Percentiles rank a stretch among this genome's conserved stretches.
Conservation (phyloP, 2,797 vertebrate genomes). For the Myripristis jacobus region DNA sequence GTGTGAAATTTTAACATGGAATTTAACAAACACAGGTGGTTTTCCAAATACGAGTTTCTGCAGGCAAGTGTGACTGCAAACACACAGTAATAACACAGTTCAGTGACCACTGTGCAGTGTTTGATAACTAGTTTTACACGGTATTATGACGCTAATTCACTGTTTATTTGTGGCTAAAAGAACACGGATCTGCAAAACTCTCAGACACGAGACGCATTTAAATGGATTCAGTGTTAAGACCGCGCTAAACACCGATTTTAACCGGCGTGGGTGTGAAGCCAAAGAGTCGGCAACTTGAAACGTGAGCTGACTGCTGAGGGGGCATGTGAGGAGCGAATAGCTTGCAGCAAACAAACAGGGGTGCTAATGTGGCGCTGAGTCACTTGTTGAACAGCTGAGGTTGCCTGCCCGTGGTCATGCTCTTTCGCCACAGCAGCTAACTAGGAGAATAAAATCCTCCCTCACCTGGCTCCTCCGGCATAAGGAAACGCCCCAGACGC, state of each 20-base stretch:
- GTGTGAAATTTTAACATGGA: too few species aligned
- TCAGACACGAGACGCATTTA: too few species aligned
- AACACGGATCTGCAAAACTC: too few species aligned
- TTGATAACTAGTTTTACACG: too few species aligned
- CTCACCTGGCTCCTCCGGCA: not conserved
- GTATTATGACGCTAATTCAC: too few species aligned
- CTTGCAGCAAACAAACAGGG: conserved; percentile 1
- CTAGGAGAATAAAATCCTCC: not conserved
- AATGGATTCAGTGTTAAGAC: too few species aligned
- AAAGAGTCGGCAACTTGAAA: conserved; percentile 17
- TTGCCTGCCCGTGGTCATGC: not conserved
- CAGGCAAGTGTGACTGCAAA: too few species aligned
- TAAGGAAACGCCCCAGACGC: not conserved
- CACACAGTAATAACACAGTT: too few species aligned
- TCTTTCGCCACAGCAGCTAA: not conserved
- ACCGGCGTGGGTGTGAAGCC: conserved; percentile 21
- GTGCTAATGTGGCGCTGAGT: conserved; percentile 6
- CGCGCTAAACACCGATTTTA: conserved; percentile 16
- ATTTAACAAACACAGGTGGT: too few species aligned
- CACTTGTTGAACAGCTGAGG: not conserved
- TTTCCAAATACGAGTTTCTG: too few species aligned
- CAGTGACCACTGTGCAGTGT: too few species aligned
- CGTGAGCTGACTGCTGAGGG: conserved; percentile 31
- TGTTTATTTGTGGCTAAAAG: too few species aligned
- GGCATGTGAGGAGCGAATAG: not conserved